Base-by-base conservation (phyloP, 2,888 invertebrate species). In the Phorcus lineatus region DNA sequence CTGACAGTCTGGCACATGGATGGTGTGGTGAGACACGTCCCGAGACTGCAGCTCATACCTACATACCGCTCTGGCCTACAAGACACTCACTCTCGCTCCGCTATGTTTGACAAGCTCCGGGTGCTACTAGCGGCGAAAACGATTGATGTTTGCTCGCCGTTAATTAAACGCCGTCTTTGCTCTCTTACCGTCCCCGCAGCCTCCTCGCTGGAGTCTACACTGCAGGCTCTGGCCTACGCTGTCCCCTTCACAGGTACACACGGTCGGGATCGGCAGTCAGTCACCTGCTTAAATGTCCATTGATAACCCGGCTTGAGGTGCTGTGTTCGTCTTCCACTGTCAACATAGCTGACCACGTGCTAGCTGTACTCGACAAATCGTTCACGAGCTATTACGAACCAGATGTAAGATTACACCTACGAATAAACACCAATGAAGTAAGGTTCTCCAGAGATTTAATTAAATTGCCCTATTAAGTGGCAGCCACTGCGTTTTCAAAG, bases 161-260 rank as follows among this genome's bases (percentile, higher is more conserved):
- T 81, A 81, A 81, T 81, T 81, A 81, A 81, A 81, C 79, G 77
- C 70, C 77, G 76, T 81, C 77, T 80, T 77, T 70, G 36, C 36
- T 36, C 70, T 70, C 70, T 70, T 70, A 70, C 36, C 36, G 70
- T 31, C 70, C 40, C 28, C 36, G n/a, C 36, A 70, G 70, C 19
- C 36, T 70, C 19, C 70, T 70, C 70, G 70, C 36, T 70, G 17
- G 19, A 24, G 70, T 19, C 70, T 28, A 70, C 36, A 67, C 36
- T n/a, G 67, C 31, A 36, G 40, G 36, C 36, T 36, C 70, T 57
- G 19, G 57, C 13, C 47, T 11, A 11, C 1, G 47, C 6, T 57
- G 57, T 57, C 57, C 57, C 57, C 24, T 13, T 1, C 47, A 47
- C 47, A 47, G 47, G 47, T 47, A 47, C 47, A 47, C 47, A 47